Evolutionary conservation across 2,797 vertebrate genomes (phyloP), one percentile per base, ranked within the genome.

Genomic region (Euthynnus affinis): DNA sequence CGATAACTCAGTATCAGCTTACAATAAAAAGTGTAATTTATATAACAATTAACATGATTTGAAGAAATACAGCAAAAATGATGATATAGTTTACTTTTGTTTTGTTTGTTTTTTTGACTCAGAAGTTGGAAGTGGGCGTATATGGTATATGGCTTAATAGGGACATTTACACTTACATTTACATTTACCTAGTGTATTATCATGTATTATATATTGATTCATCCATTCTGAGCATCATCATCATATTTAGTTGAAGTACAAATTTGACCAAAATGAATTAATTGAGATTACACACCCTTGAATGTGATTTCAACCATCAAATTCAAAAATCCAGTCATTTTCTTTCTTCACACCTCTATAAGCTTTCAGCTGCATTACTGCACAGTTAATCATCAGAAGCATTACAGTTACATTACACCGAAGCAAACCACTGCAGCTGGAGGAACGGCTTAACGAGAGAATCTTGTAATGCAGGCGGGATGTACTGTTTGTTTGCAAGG

Each of bases 391-490:
- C 25, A 66, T 27, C 58, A 44, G 37, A 74, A 69, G 37, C 3
- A 12, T 52, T 46, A 23, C 44, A 60, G 55, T 63, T 57, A 17
- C 18, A 62, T 60, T 29, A 64, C 25, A 44, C 32, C 58, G 40
- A 74, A 42, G 23, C 58, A 65, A 40, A 32, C 8, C 40, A 23
- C 66, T 62, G 72, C 14, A 22, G 23, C 66, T 64, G 76, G 52
- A 77, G 71, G 69, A 42, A 10, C 42, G 29, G 29, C 48, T 58
- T 34, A 23, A 65, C 68, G 60, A 25, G 32, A 37, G 56, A 55
- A 29, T 80, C 37, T 58, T 73, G 40, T 57, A 60, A 71, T 80
- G 69, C 82, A 81, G 70, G 76, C 63, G 76, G 80, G 67, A 76
- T 66, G 78, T 69, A 66, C 55, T 64, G 64, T 53, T 46, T 32